Base-by-base conservation (phyloP, 2,797 vertebrate genomes). In the Eospalax fontanierii region DNA sequence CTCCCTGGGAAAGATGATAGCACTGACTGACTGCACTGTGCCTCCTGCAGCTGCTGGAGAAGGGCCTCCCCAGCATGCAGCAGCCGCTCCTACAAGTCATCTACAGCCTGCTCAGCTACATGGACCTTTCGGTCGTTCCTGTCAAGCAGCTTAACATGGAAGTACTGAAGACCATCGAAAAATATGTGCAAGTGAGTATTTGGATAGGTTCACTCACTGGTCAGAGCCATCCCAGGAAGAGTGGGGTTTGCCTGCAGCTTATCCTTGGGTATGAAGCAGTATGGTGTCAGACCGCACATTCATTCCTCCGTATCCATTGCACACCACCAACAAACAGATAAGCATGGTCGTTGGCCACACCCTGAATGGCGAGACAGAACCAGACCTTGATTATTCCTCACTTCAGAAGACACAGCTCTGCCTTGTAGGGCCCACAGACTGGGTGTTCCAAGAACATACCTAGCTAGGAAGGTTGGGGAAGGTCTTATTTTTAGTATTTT, bases 51-150 rank as follows among this genome's bases (percentile, higher is more conserved):
- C 98, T 99, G 59, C 98, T 99, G 91, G 99, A 99, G 96, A 99
- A 99, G 92, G 99, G 99, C 19, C 99, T 99, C 96, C 99, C 99
- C 91, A 99, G 99, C 88, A 99, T 99, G 99, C 99, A 99, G 33
- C 99, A 99, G 98, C 99, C 99, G 33, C 99, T 99, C 83, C 98
- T 99, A 35, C 99, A 99, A 97, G 99, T 99, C 96, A 99, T 99
- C 97, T 99, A 99, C 98, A 99, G 99, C 93, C 99, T 99, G 94
- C 99, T 99, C 76, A 99, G 99, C 97, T 99, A 99, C 93, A 99
- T 99, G 99, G 99, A 99, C 97, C 98, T 99, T 93, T 99, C 99
- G 0, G 98, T 98, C 6, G 99, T 99, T 95, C 99, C 99, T 43
- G 99, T 99, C 93, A 99, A 99, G 98, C 99, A 99, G 95, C 99